phyloP scores from a whole-genome alignment of 2,113 vertebrate species.

The Pampusana beccarii region DNA sequence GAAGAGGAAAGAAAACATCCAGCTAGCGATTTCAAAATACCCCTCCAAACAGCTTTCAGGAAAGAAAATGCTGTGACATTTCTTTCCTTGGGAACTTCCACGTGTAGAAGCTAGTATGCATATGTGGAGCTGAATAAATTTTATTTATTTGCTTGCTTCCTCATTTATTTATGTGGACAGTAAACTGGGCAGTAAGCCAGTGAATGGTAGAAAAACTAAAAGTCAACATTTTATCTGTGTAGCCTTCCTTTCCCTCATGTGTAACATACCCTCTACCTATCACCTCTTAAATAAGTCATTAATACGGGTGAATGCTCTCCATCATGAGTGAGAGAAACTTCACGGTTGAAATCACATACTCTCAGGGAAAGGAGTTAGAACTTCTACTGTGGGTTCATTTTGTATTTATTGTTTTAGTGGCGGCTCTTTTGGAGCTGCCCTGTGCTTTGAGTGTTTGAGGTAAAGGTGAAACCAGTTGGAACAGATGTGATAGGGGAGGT shows the following conservation, averaged over 20 bases:
- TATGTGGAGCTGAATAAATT: not conserved
- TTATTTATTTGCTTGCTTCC: not conserved
- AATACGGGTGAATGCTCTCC: not conserved
- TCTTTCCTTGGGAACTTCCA: not conserved
- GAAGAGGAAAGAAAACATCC: not conserved
- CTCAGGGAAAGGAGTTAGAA: not conserved
- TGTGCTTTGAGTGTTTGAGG: not conserved
- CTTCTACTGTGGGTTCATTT: not conserved
- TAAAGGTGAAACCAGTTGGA: not conserved
- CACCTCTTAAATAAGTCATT: not conserved
- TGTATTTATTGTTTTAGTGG: not conserved
- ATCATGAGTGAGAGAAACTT: not conserved
- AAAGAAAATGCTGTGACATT: not conserved
- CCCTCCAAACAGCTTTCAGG: not conserved
- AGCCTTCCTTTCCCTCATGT: not conserved
- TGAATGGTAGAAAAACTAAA: not conserved
- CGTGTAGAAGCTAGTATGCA: not conserved
- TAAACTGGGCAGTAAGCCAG: not conserved
- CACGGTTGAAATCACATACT: not conserved
- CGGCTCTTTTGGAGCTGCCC: not conserved
- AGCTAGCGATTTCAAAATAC: not conserved
- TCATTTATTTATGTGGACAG: not conserved
- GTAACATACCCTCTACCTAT: not conserved
- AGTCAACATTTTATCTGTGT: not conserved
- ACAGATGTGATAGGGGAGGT: rapidly evolving